phyloP scores from a whole-genome alignment of 2,113 vertebrate species.

The Saccopteryx bilineata region DNA sequence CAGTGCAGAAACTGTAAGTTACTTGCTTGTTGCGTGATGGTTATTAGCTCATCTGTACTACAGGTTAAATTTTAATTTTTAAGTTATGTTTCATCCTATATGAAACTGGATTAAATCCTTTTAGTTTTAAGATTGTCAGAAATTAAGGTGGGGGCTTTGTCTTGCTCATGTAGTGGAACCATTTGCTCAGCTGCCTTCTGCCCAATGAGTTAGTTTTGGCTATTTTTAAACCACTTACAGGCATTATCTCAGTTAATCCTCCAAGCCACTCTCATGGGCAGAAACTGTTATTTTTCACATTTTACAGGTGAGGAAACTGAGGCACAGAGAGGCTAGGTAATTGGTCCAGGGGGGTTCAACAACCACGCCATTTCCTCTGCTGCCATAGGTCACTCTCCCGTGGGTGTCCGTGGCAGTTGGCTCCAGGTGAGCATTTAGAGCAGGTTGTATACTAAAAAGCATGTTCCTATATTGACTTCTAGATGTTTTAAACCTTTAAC shows the following conservation, averaged over 20 bases:
- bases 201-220: not conserved
- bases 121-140: not conserved
- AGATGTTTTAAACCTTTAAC: not conserved
- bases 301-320: not conserved
- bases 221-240: not conserved
- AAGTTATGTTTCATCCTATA: not conserved
- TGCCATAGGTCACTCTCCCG: fast-evolving
- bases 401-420: not conserved
- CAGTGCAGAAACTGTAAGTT: no score
- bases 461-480: not conserved
- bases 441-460: not conserved
- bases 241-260: not conserved
- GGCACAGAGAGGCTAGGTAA: not conserved
- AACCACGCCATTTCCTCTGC: fast-evolving
- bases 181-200: not conserved
- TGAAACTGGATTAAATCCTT: not conserved
- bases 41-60: not conserved
- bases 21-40: fast-evolving
- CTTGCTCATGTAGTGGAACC: not conserved
- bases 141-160: not conserved
- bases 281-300: not conserved
- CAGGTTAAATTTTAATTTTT: not conserved
- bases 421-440: not conserved
- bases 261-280: not conserved
- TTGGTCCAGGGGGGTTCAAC: no score